phyloP scores from a whole-genome alignment of 2,113 vertebrate genomes.

The Nasalis larvatus region DNA sequence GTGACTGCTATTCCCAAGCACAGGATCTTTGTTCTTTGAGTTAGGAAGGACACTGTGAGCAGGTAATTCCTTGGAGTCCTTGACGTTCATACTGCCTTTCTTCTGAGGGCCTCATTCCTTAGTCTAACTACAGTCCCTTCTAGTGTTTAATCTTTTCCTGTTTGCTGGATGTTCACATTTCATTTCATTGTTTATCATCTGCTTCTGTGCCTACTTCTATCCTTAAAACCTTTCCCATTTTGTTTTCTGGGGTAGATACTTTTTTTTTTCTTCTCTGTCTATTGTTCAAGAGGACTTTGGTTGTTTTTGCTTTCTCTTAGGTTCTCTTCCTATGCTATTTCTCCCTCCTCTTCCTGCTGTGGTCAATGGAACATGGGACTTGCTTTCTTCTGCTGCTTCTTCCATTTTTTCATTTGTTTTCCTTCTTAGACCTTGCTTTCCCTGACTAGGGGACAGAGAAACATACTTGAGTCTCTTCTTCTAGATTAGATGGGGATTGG shows the following conservation, averaged over 20 bases:
- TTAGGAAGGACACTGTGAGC: not conserved
- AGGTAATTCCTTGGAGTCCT: not conserved
- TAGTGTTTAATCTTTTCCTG: not conserved
- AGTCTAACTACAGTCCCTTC: not conserved
- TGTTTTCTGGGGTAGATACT: not conserved
- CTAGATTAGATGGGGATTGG: not conserved
- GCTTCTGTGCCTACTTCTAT: not conserved
- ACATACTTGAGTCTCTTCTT: not conserved
- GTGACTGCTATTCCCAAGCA: constrained; percentile 53
- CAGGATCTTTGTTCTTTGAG: not conserved
- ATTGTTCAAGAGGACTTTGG: not conserved
- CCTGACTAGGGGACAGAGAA: not conserved
- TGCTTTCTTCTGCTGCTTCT: not conserved
- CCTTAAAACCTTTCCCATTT: not conserved
- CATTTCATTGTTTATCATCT: not conserved
- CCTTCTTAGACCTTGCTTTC: constrained; percentile 1
- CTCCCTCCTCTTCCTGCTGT: not conserved
- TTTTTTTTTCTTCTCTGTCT: not conserved
- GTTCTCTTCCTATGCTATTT: not conserved
- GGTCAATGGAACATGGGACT: not conserved
- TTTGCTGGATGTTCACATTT: not conserved
- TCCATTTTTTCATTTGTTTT: not conserved
- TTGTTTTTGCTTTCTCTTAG: not conserved
- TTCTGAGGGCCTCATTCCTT: not conserved
- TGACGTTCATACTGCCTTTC: not conserved